Evolutionary conservation across 2,797 vertebrate genomes (phyloP), one percentile per base, ranked within the genome.

Genomic region (Sparus aurata): DNA sequence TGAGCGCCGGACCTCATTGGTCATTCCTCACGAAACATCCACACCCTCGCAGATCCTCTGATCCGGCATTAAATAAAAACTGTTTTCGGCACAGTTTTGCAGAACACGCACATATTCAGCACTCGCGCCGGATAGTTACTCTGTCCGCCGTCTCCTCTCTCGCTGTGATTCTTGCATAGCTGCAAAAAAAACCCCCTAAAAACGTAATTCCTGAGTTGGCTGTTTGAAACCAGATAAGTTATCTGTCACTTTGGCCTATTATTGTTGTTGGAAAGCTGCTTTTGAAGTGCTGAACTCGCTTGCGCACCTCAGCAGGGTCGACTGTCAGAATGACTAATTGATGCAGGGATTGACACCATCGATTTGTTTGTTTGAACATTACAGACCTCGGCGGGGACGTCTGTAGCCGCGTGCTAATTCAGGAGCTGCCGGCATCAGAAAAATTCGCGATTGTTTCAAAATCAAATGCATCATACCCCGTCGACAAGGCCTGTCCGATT

Each of bases 251-350:
- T 69, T 38, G 18, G 52, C 34, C 38, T 16, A 17, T 78, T 77
- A 68, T 55, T 72, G 63, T 79, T 75, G 12, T 73, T 45, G 30
- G 61, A 78, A 68, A 64, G 73, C 57, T 55, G 47, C 67, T 75
- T 69, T 54, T 73, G 43, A 82, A 77, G 12, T 45, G 77, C 73
- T 75, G 53, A 84, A 87, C 59, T 80, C 59, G 66, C 69, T 45
- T 5, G 47, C 23, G 43, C 30, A 53, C 16, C 60, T 70, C 72
- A 67, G 49, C 77, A 30, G 77, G 83, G 86, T 79, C 68, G 79
- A 22, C 84, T 79, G 82, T 79, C 82, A 75, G 34, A 50, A 73
- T 91, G 83, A 90, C 73, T 82, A 78, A 91, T 80, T 85, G 75
- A 85, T 69, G 60, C 47, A 25, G 57, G 43, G 74, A 83, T 80